These are phyloP conservation scores for Columba livia DNA, from an alignment of 2,113 vertebrate genomes.

Conservation along the genomic window DNA sequence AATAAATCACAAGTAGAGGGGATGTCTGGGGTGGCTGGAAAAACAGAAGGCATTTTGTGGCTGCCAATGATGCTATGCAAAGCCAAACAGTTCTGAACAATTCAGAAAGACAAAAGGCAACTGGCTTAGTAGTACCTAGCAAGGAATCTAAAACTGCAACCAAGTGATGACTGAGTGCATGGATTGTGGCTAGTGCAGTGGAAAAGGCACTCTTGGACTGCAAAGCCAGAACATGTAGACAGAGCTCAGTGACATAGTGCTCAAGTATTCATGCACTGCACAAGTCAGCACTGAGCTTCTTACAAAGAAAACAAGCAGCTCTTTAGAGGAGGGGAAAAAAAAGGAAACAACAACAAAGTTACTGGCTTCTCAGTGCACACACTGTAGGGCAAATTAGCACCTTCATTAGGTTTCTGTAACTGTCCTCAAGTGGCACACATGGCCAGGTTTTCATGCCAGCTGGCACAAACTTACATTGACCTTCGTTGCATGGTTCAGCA, in stretches of 20 bases:
- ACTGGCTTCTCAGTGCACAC: neutral
- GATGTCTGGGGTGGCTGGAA: neutral
- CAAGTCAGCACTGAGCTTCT: neutral
- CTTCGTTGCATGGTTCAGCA: neutral
- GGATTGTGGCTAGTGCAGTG: neutral
- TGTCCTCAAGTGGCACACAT: neutral
- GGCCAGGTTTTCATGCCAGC: neutral
- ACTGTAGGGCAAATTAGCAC: neutral
- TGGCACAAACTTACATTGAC: neutral
- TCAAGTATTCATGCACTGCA: neutral
- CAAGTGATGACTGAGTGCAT: neutral
- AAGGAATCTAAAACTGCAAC: neutral
- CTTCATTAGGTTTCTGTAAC: neutral
- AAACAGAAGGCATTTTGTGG: neutral
- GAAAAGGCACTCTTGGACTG: neutral
- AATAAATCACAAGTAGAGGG: neutral
- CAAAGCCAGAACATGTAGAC: neutral
- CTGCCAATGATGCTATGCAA: neutral
- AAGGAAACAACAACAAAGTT: neutral
- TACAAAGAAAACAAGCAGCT: neutral
- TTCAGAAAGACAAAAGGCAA: neutral
- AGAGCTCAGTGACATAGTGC: neutral
- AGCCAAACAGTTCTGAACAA: neutral
- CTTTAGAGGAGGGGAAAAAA: neutral
- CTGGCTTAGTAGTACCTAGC: neutral